A percentile compares a stretch with the other conserved stretches of the same genome.
Conservation (phyloP, 2,888 invertebrate species). For the Gnatocerus cornutus region DNA sequence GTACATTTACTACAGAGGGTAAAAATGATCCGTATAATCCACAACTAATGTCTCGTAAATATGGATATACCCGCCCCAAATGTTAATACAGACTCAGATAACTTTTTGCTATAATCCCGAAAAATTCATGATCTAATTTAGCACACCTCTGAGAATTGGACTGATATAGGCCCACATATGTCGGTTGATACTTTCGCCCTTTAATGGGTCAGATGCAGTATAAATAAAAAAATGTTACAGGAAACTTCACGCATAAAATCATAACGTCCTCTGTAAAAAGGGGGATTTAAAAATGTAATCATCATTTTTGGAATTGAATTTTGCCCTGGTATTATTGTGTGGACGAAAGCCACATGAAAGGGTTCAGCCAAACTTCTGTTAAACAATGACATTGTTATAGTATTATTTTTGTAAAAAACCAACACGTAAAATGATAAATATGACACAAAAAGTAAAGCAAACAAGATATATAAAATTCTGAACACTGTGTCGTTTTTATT, state of each 20-base stretch:
- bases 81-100: slow-evolving; percentile 58
- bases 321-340: slow-evolving; percentile 29
- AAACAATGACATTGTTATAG: slow-evolving; percentile 40
- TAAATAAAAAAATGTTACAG: slow-evolving; percentile 46
- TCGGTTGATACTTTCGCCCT: slow-evolving; percentile 46
- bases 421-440: slow-evolving; percentile 57
- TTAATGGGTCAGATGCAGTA: slow-evolving; percentile 49
- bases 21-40: slow-evolving; percentile 56
- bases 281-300: slow-evolving; percentile 43
- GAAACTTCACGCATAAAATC: slow-evolving; percentile 45
- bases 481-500: slow-evolving; percentile 58
- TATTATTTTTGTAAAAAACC: slow-evolving; percentile 43
- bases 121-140: slow-evolving; percentile 68
- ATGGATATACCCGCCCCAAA: slow-evolving; percentile 58
- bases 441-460: slow-evolving; percentile 54
- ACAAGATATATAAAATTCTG: slow-evolving; percentile 58
- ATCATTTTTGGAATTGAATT: slow-evolving; percentile 44
- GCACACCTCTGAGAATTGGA: slow-evolving; percentile 64
- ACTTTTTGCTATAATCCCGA: slow-evolving; percentile 66
- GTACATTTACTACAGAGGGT: slow-evolving; percentile 50
- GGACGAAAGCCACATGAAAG: slow-evolving; percentile 27
- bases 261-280: slow-evolving; percentile 19
- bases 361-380: slow-evolving; percentile 26
- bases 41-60: slow-evolving; percentile 56
- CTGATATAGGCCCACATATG: slow-evolving; percentile 58